Evolutionary conservation across 1,140 invertebrate species (phyloP).

Genomic region (Tigriopus japonicus): DNA sequence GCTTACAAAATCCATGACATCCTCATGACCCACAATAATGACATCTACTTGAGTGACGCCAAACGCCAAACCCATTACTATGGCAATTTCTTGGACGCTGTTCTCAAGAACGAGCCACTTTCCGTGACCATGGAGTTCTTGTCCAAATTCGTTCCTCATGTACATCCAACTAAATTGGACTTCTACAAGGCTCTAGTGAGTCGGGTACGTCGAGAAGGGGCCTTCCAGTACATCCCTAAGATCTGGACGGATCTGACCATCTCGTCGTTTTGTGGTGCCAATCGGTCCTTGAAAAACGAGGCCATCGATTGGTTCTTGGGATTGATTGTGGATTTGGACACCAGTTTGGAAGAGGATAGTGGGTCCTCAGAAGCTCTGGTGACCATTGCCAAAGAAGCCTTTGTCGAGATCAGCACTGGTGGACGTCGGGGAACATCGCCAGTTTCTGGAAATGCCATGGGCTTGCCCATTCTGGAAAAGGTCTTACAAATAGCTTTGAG

Average conservation of each 20-base stretch:
- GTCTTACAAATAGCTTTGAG: too few species aligned
- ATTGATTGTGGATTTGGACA: too few species aligned
- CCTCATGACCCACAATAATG: background rate
- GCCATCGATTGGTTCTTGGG: background rate
- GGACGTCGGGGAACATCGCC: too few species aligned
- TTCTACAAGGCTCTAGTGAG: background rate
- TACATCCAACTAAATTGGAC: background rate
- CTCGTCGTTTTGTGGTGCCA: background rate
- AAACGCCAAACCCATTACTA: background rate
- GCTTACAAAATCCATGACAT: background rate
- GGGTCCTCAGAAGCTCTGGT: too few species aligned
- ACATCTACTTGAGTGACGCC: background rate
- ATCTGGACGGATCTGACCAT: slow-evolving; percentile 2
- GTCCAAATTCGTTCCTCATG: background rate
- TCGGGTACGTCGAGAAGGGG: background rate
- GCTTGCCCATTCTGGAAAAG: too few species aligned
- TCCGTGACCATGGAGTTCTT: background rate
- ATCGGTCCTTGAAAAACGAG: background rate
- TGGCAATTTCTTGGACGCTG: background rate
- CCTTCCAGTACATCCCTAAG: background rate
- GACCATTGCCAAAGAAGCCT: too few species aligned
- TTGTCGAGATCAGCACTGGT: too few species aligned
- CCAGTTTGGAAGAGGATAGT: too few species aligned
- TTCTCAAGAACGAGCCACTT: background rate
- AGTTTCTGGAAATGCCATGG: too few species aligned